phyloP scores from a whole-genome alignment of 2,797 vertebrate genomes.

The Zenarchopterus dispar region DNA sequence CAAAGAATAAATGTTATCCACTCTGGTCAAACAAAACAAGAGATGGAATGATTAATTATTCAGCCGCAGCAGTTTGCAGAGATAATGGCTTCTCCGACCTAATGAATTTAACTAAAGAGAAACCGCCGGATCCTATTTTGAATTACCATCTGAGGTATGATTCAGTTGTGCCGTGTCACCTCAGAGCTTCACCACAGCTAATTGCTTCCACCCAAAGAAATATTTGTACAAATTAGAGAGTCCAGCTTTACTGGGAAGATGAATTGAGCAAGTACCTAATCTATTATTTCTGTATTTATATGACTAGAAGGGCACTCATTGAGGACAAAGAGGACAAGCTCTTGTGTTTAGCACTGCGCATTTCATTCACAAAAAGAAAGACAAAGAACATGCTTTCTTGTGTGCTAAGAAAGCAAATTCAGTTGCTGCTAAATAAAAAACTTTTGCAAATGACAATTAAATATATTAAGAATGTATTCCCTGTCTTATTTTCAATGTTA shows the following conservation, averaged over 20 bases:
- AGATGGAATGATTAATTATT: slow-evolving; percentile 84
- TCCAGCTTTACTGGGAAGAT: slow-evolving; percentile 48
- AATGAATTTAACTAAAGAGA: slow-evolving; percentile 74
- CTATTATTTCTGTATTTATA: slow-evolving; percentile 67
- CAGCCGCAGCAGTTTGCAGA: slow-evolving; percentile 74
- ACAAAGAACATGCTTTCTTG: too few species aligned
- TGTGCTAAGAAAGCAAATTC: too few species aligned
- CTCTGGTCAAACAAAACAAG: slow-evolving; percentile 78
- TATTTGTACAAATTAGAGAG: slow-evolving; percentile 75
- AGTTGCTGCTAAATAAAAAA: too few species aligned
- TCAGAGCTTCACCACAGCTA: slow-evolving; percentile 60
- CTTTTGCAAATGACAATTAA: too few species aligned
- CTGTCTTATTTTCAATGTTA: too few species aligned
- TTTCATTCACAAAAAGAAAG: too few species aligned
- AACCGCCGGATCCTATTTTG: slow-evolving; percentile 60
- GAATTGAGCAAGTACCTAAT: slow-evolving; percentile 57
- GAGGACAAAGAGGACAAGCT: slow-evolving; percentile 64
- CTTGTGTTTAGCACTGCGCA: slow-evolving; percentile 7
- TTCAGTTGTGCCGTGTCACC: slow-evolving; percentile 60
- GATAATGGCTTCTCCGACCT: slow-evolving; percentile 74
- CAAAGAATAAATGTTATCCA: slow-evolving; percentile 72
- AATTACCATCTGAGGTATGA: slow-evolving; percentile 54
- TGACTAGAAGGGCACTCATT: slow-evolving; percentile 45
- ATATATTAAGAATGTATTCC: too few species aligned
- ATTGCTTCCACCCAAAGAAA: slow-evolving; percentile 74